These are phyloP conservation scores for Tetranychus piercei DNA, from an alignment of 2,888 invertebrate genomes.

Conservation along the genomic window DNA sequence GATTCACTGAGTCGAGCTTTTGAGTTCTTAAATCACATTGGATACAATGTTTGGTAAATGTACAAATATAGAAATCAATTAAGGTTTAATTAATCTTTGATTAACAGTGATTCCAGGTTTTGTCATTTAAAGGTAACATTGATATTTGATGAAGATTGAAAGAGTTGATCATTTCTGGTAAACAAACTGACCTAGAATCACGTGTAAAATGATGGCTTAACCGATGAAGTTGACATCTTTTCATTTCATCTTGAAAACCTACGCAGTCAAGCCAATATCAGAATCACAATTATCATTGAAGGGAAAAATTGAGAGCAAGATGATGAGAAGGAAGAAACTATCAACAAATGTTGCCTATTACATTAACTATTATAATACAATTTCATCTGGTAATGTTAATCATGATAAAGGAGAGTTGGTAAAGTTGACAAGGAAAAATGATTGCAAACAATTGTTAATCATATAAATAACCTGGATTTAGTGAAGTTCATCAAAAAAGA, in stretches of 20 bases:
- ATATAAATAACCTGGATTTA: too few relatives aligned
- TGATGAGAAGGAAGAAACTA: background rate
- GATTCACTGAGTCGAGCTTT: background rate
- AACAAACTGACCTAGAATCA: background rate
- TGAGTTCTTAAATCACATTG: too few relatives aligned
- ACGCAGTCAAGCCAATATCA: background rate
- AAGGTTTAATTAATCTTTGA: background rate
- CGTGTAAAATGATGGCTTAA: background rate
- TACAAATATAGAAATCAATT: background rate
- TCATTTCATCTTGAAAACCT: background rate
- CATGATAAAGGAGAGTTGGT: background rate
- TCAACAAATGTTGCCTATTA: too few relatives aligned
- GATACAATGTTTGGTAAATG: too few relatives aligned
- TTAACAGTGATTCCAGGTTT: background rate
- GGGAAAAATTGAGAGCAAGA: background rate
- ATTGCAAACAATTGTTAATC: too few relatives aligned
- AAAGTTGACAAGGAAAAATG: background rate
- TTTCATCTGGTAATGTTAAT: background rate
- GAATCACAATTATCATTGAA: background rate
- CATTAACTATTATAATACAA: too few relatives aligned
- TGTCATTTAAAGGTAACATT: background rate
- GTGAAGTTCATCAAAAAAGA: too few relatives aligned
- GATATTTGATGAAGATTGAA: background rate
- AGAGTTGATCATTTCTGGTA: background rate
- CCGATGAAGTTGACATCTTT: background rate